Evolutionary conservation across 1,140 invertebrate genomes (phyloP).

Genomic region (Megalopta genalis): DNA sequence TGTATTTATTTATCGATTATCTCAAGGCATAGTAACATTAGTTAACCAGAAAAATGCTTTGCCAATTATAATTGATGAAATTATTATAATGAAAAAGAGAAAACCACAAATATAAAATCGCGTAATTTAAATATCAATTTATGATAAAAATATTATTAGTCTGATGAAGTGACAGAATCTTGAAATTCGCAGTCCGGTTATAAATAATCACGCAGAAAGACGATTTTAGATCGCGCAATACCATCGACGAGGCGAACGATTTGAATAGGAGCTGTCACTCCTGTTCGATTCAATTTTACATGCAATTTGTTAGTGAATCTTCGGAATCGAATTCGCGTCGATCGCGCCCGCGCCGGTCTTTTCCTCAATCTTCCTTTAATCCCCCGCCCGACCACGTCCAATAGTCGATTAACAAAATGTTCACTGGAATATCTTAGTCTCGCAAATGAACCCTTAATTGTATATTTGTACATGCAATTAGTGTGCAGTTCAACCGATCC

Average conservation of each 20-base stretch:
- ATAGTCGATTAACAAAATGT: slow-evolving; percentile 43
- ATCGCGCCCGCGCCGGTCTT: neutral
- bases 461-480: slow-evolving; percentile 47
- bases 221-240: neutral
- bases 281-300: neutral
- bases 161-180: too few relatives aligned
- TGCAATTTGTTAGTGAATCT: slow-evolving; percentile 1
- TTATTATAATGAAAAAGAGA: too few relatives aligned
- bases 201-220: neutral
- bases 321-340: neutral
- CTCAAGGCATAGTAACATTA: too few relatives aligned
- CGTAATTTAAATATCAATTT: too few relatives aligned
- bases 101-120: too few relatives aligned
- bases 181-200: too few relatives aligned
- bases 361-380: neutral
- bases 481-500: slow-evolving; percentile 36
- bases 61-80: too few relatives aligned
- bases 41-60: too few relatives aligned
- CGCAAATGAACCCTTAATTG: slow-evolving; percentile 43
- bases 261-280: neutral
- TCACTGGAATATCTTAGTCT: neutral
- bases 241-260: neutral
- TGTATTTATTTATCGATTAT: too few relatives aligned
- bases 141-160: too few relatives aligned
- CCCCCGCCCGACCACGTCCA: neutral